phyloP scores from a whole-genome alignment of 2,797 vertebrate genomes.

The Alosa sapidissima region DNA sequence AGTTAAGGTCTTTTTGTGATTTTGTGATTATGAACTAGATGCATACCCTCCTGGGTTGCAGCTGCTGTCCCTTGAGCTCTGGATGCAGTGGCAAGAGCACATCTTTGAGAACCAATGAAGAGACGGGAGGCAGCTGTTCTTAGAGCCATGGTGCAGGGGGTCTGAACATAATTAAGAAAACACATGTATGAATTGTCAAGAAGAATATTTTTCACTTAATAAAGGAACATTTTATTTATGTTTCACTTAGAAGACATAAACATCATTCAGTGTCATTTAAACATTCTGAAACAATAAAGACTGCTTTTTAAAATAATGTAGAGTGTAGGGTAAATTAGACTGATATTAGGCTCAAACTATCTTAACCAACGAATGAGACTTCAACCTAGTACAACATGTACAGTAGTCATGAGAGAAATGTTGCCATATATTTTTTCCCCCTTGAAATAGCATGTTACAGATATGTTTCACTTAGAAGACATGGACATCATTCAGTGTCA shows the following conservation, averaged over 20 bases:
- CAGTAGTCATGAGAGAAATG: background rate
- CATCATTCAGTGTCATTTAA: no score
- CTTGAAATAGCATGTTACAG: background rate
- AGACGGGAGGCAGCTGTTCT: constrained; percentile 46
- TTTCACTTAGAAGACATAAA: no score
- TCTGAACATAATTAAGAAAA: background rate
- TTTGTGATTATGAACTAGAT: background rate
- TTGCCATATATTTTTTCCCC: background rate
- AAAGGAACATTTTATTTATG: no score
- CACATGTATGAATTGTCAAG: no score
- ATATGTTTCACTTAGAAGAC: no score
- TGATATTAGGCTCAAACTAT: no score
- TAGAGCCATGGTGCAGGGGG: constrained; percentile 55
- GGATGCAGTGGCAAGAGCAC: constrained; percentile 29
- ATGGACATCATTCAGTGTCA: no score
- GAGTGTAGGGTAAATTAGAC: no score
- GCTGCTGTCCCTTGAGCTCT: constrained; percentile 53
- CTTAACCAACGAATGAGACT: background rate
- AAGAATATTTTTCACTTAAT: no score
- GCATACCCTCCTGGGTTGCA: constrained; percentile 33
- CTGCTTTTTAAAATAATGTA: no score
- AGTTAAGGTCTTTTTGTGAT: no score
- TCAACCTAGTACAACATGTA: background rate
- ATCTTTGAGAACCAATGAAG: constrained; percentile 41
- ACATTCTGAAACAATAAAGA: no score